Percentiles rank a stretch among this genome's conserved stretches.
These are phyloP conservation scores for Hemithea aestivaria DNA, from an alignment of 2,888 invertebrate species.

Conservation along the genomic window DNA sequence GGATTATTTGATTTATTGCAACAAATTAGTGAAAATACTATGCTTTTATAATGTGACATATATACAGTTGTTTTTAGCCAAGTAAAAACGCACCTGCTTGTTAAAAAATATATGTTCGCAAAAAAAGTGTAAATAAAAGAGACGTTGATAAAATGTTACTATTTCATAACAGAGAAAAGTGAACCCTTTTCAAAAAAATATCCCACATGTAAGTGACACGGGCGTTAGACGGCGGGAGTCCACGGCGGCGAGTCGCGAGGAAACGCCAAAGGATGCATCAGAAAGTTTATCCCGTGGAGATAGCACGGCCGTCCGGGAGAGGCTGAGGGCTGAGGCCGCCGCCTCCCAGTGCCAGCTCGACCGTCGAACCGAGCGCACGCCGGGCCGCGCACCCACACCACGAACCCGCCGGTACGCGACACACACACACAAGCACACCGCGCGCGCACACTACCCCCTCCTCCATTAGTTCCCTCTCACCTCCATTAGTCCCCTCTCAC, in stretches of 20 bases:
- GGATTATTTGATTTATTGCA: background rate
- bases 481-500: conserved; percentile 9
- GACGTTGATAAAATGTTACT: too few species aligned
- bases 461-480: conserved; percentile 10
- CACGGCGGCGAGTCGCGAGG: conserved; percentile 1
- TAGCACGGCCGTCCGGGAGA: conserved; percentile 53
- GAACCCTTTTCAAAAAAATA: too few species aligned
- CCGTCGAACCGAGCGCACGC: conserved; percentile 73
- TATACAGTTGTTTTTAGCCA: too few species aligned
- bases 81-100: too few species aligned
- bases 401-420: conserved; percentile 73
- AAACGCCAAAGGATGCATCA: conserved; percentile 39
- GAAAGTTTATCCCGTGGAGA: conserved; percentile 42
- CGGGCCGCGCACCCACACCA: conserved; percentile 61
- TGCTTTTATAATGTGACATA: too few species aligned
- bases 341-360: conserved; percentile 67
- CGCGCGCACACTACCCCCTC: conserved; percentile 18
- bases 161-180: too few species aligned
- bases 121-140: too few species aligned
- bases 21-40: background rate
- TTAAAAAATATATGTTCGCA: too few species aligned
- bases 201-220: conserved; percentile 8
- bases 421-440: conserved; percentile 35
- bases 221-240: background rate
- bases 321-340: conserved; percentile 37